Evolutionary conservation across 2,797 vertebrate genomes (phyloP).

Genomic region (Rhinella marina): DNA sequence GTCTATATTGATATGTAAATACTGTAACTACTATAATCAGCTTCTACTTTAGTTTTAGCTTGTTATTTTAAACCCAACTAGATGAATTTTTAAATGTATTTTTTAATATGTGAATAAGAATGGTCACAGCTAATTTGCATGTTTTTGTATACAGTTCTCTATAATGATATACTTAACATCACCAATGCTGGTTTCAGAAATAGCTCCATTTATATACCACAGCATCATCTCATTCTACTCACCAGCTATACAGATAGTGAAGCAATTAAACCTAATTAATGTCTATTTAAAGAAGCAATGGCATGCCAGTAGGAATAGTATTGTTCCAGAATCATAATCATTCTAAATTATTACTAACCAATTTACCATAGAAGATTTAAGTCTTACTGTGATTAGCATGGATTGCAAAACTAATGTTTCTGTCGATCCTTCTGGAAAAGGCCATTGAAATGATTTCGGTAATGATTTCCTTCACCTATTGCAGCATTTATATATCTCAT

Average conservation of each 20-base stretch:
- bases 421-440: background rate
- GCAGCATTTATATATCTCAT: background rate
- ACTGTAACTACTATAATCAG: constrained; percentile 9
- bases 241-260: constrained; percentile 49
- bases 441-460: background rate
- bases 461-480: background rate
- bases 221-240: constrained; percentile 18
- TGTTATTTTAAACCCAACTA: constrained; percentile 3
- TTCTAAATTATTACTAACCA: constrained; percentile 41
- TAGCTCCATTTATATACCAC: constrained; percentile 48
- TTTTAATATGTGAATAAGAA: constrained; percentile 31
- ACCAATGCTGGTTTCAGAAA: constrained; percentile 42
- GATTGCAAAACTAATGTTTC: constrained; percentile 21
- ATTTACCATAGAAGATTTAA: constrained; percentile 40
- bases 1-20: constrained; percentile 21
- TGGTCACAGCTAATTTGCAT: constrained; percentile 29
- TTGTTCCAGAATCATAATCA: constrained; percentile 51
- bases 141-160: constrained; percentile 31
- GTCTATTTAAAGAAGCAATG: constrained; percentile 57
- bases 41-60: constrained; percentile 3
- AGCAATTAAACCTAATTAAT: constrained; percentile 57
- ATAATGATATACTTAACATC: constrained; percentile 46
- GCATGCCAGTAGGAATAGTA: constrained; percentile 32
- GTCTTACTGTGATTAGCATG: constrained; percentile 33
- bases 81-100: background rate